phyloP scores from a whole-genome alignment of 2,888 invertebrate species.

The Hydroisotoma schaefferi region DNA sequence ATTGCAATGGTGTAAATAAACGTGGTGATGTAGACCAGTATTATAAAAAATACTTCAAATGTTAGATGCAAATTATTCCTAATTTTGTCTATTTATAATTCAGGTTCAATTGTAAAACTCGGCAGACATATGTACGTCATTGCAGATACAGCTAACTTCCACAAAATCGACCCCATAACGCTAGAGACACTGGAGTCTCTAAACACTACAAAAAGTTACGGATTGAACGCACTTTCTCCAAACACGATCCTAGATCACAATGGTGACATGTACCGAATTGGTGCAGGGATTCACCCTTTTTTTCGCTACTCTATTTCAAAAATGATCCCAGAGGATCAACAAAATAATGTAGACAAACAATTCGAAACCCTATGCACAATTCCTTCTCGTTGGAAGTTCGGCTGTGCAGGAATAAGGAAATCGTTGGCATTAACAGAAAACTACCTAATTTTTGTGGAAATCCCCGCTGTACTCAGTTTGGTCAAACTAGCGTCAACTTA shows the following conservation, averaged over 20 bases:
- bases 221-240: constrained; percentile 27
- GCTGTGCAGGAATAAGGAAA: constrained; percentile 54
- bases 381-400: constrained; percentile 51
- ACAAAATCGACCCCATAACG: constrained; percentile 53
- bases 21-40: no score
- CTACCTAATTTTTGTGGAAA: constrained; percentile 57
- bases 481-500: constrained; percentile 52
- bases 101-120: constrained; percentile 52
- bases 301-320: constrained; percentile 28
- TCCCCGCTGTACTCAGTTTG: constrained; percentile 54
- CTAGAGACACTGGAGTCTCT: constrained; percentile 51
- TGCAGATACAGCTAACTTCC: constrained; percentile 54
- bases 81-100: no score
- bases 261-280: constrained; percentile 29
- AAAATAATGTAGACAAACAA: constrained; percentile 15
- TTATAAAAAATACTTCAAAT: no score
- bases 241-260: constrained; percentile 21
- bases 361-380: constrained; percentile 49
- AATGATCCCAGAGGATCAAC: constrained; percentile 16
- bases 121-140: constrained; percentile 54
- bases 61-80: no score
- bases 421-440: constrained; percentile 58
- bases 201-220: constrained; percentile 26
- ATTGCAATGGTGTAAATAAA: no score
- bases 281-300: constrained; percentile 28